Evolutionary conservation across 2,113 vertebrate species (phyloP), one percentile per base, ranked within the genome.

Genomic region (Halichoeres trimaculatus): DNA sequence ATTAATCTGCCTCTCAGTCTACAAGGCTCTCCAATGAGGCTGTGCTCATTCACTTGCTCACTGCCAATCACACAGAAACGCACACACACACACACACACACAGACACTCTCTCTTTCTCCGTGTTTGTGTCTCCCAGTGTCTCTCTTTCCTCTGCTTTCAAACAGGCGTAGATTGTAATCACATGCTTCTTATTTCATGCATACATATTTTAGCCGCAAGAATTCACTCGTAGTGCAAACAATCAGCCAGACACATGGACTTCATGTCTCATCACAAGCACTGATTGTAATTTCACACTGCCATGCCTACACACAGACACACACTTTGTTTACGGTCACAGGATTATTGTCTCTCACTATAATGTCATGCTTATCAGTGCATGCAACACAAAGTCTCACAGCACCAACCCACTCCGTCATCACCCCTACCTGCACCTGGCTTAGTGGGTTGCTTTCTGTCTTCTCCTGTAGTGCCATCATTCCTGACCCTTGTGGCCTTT

Each of bases 1-100:
- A 88, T 90, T 85, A 86, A 89, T 86, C 72, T 87, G 76, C 76
- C 83, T 77, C 53, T 83, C 76, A 76, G 67, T 75, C 70, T 83
- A 64, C 70, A 36, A 53, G 34, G 50, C 54, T 68, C 63, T 80
- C 51, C 70, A 85, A 64, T 73, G 48, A 58, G 63, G 43, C 81
- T 52, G 51, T 24, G 51, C 81, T 70, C 64, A 69, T 57, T 75
- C 70, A 59, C 69, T 61, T 7, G 2, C 41, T 30, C 8, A 17
- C 23, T 74, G 70, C 81, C 70, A 84, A 34, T 78, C 65, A 53
- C 19, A 68, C 47, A 34, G 23, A 22, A 43, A 41, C 47, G 14
- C 45, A 38, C 52, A 55, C 23, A 30, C 36, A 38, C 58, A 36
- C 50, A 56, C 52, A 62, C 51, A 9, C 6, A 7, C 47, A 1